These are phyloP conservation scores for Murina feae DNA, from an alignment of 2,113 vertebrate species.

Conservation along the genomic window DNA sequence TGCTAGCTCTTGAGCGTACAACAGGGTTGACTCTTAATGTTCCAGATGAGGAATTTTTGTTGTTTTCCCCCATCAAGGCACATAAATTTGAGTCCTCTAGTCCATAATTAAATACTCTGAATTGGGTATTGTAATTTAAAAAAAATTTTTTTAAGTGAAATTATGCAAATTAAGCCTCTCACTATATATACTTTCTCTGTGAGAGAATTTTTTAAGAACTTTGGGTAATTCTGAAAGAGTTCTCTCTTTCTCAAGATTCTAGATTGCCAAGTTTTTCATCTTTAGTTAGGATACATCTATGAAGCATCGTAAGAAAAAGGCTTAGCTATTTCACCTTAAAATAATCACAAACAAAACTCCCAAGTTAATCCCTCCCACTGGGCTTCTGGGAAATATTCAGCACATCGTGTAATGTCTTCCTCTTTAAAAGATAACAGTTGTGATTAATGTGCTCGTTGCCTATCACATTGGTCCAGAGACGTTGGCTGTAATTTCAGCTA, in stretches of 20 bases:
- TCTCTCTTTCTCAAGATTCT: background rate
- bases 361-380: background rate
- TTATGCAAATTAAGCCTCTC: background rate
- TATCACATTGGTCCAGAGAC: background rate
- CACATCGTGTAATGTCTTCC: background rate
- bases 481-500: background rate
- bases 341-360: background rate
- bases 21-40: background rate
- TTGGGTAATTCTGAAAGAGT: background rate
- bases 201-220: background rate
- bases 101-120: background rate
- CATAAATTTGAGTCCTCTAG: background rate
- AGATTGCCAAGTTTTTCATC: background rate
- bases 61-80: background rate
- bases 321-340: background rate
- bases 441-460: background rate
- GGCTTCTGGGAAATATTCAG: background rate
- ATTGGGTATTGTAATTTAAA: background rate
- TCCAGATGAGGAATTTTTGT: background rate
- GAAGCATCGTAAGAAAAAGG: constrained; percentile 5
- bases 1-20: background rate
- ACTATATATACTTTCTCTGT: background rate
- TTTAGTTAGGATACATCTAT: background rate
- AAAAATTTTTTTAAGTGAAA: background rate
- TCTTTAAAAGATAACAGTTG: background rate